Percentiles rank a stretch among this genome's conserved stretches.
phyloP scores from a whole-genome alignment of 2,797 vertebrate genomes.

The Discoglossus pictus region DNA sequence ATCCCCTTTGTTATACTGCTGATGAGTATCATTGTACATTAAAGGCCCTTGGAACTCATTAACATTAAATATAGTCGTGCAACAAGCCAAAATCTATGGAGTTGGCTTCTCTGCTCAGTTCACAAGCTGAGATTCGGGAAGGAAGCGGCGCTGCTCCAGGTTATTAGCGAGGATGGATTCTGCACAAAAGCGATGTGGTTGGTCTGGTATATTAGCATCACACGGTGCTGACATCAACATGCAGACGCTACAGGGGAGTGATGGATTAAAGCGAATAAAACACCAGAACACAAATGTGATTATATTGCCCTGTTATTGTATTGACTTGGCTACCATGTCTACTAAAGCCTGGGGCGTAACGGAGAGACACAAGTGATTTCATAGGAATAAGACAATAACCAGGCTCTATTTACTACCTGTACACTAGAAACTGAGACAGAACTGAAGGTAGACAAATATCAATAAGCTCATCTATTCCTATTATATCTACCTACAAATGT shows the following conservation, averaged over 20 bases:
- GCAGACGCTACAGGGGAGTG: neutral
- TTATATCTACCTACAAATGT: constrained; percentile 18
- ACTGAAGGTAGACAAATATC: constrained; percentile 6
- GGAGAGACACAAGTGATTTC: no score
- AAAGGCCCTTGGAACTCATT: constrained; percentile 10
- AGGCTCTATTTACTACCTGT: no score
- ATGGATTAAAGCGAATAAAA: neutral
- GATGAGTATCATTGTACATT: constrained; percentile 20
- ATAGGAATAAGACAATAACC: no score
- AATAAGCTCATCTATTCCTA: constrained; percentile 21
- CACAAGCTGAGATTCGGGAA: no score
- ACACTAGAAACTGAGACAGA: no score
- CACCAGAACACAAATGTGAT: neutral
- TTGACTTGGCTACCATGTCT: constrained; percentile 18
- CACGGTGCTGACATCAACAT: neutral
- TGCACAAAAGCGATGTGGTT: neutral
- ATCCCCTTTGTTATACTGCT: constrained; percentile 62
- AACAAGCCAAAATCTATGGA: constrained; percentile 3
- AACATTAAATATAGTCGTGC: constrained; percentile 15
- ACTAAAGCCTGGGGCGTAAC: constrained; percentile 23
- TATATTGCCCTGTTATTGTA: constrained; percentile 25
- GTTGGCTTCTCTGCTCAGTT: neutral
- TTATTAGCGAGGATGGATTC: neutral
- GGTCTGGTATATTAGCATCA: constrained; percentile 1
- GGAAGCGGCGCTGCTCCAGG: neutral